These are phyloP conservation scores for Plebejus argus DNA, from an alignment of 2,888 invertebrate genomes.

Conservation along the genomic window DNA sequence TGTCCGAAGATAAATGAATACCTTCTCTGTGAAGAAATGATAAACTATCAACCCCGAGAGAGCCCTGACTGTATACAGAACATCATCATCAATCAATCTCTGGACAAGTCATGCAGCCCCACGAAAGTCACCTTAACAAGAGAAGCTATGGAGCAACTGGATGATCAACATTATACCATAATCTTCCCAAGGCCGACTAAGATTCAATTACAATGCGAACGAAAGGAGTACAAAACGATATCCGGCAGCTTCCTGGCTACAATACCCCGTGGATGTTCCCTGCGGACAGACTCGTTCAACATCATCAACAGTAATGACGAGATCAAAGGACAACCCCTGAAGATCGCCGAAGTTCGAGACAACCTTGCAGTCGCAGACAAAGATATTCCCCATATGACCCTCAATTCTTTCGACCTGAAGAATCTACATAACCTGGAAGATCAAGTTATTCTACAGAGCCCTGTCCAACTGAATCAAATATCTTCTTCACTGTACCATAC, in stretches of 20 bases:
- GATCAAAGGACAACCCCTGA: constrained; percentile 20
- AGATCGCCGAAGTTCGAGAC: constrained; percentile 7
- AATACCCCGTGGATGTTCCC: constrained; percentile 14
- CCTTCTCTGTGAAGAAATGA: constrained; percentile 36
- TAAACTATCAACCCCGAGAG: constrained; percentile 33
- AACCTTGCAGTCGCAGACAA: background rate
- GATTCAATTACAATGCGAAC: too few species aligned
- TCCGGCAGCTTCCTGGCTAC: background rate
- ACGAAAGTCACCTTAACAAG: constrained; percentile 31
- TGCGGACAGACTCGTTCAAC: constrained; percentile 27
- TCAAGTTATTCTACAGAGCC: too few species aligned
- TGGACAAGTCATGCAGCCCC: constrained; percentile 41
- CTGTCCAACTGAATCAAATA: background rate
- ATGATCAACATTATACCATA: too few species aligned
- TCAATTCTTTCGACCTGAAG: background rate
- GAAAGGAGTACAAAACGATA: too few species aligned
- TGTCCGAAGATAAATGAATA: constrained; percentile 26
- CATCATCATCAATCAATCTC: constrained; percentile 36
- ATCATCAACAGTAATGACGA: background rate
- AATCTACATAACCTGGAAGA: too few species aligned
- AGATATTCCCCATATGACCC: background rate
- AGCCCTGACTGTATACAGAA: constrained; percentile 36
- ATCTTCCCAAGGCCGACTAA: too few species aligned
- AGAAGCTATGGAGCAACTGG: constrained; percentile 33
- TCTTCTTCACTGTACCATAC: constrained; percentile 19